Conservation (phyloP, 2,797 vertebrate genomes). For the Ptychadena robeensis region DNA sequence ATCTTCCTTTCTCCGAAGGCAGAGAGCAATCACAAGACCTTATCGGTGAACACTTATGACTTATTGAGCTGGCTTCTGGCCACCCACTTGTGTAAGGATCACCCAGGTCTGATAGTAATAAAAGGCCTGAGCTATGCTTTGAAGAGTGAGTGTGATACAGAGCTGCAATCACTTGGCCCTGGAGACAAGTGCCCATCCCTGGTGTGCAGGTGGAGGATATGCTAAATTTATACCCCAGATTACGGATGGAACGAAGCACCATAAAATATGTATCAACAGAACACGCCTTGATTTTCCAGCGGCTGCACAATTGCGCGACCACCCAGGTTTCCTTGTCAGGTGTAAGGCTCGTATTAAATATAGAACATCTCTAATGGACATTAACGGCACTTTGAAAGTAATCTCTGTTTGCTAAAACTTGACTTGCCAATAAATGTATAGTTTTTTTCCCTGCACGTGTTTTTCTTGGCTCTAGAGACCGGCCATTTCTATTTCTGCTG, state of each 20-base stretch:
- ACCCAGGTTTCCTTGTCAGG: conserved; percentile 48
- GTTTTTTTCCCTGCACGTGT: conserved; percentile 29
- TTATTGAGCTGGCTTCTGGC: conserved; percentile 37
- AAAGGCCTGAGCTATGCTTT: conserved; percentile 45
- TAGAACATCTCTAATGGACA: conserved; percentile 7
- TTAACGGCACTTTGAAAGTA: conserved; percentile 22
- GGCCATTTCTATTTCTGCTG: conserved; percentile 4
- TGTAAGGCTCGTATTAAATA: conserved; percentile 32
- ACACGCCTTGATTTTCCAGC: conserved; percentile 32
- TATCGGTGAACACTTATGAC: conserved; percentile 34
- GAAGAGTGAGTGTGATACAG: conserved; percentile 21
- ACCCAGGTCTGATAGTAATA: conserved; percentile 33
- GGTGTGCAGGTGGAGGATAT: conserved; percentile 23
- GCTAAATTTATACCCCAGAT: conserved; percentile 56
- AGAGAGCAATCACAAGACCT: conserved; percentile 26
- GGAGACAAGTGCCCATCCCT: conserved; percentile 33
- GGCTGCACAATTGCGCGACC: conserved; percentile 24
- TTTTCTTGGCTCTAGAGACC: conserved; percentile 32
- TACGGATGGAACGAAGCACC: conserved; percentile 43
- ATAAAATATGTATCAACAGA: conserved; percentile 41
- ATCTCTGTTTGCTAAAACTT: conserved; percentile 38
- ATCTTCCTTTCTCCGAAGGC: conserved; percentile 10
- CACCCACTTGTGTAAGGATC: conserved; percentile 48
- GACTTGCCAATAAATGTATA: conserved; percentile 45
- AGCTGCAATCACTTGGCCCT: conserved; percentile 33